Percentiles rank a stretch among this genome's conserved stretches.
These are phyloP conservation scores for Ondatra zibethicus DNA, from an alignment of 2,113 vertebrate genomes.

Conservation along the genomic window DNA sequence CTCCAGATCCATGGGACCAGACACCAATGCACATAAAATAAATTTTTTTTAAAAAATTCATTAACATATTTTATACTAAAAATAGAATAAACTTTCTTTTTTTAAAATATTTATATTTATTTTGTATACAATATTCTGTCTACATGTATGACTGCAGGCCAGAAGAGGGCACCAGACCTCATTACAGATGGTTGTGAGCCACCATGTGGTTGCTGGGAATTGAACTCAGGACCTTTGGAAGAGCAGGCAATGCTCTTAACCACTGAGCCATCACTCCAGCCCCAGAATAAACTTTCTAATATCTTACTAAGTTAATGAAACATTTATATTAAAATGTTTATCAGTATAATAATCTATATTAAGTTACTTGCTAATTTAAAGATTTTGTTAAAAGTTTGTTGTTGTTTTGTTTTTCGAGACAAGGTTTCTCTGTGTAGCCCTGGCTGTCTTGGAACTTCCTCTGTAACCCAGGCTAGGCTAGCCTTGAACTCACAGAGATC, in stretches of 20 bases:
- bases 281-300: not conserved
- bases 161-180: no score
- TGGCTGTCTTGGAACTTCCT: not conserved
- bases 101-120: no score
- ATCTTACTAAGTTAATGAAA: not conserved
- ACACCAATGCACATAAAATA: no score
- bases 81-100: not conserved
- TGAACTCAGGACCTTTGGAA: no score
- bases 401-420: not conserved
- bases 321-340: conserved; percentile 23
- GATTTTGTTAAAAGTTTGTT: not conserved
- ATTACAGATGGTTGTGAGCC: no score
- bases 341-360: not conserved
- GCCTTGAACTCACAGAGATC: not conserved
- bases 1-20: no score
- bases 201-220: no score
- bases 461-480: not conserved
- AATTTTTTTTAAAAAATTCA: not conserved
- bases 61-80: conserved; percentile 7
- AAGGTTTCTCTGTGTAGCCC: not conserved
- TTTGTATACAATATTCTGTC: no score
- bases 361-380: conserved; percentile 1
- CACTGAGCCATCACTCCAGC: no score
- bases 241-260: no score
- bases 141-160: no score